phyloP scores from a whole-genome alignment of 1,140 invertebrate genomes.

The Sinonovacula constricta region DNA sequence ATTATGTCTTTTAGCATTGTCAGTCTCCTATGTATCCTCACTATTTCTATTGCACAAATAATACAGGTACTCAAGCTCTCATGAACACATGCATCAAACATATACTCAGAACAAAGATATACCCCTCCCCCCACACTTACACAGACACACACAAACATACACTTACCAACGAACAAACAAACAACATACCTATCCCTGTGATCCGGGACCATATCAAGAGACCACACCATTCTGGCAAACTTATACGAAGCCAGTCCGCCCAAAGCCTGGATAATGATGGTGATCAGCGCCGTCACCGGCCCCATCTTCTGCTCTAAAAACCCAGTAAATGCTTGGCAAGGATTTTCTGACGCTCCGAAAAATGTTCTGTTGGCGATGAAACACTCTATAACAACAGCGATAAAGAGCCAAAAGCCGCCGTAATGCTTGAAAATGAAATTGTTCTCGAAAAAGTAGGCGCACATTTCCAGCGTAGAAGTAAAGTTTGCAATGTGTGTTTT shows the following conservation, averaged over 20 bases:
- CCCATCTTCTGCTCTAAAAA: conserved; percentile 55
- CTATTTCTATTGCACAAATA: too few relatives aligned
- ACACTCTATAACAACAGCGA: conserved; percentile 66
- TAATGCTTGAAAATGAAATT: conserved; percentile 74
- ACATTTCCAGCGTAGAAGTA: conserved; percentile 70
- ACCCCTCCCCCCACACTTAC: too few relatives aligned
- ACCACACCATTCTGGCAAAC: conserved; percentile 70
- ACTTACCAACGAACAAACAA: too few relatives aligned
- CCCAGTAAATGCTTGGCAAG: conserved; percentile 64
- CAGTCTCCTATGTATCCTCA: too few relatives aligned
- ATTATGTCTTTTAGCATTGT: too few relatives aligned
- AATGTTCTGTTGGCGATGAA: conserved; percentile 69
- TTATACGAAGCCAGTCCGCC: conserved; percentile 71
- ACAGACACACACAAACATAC: too few relatives aligned
- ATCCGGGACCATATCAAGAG: conserved; percentile 71
- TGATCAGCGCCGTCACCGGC: conserved; percentile 50
- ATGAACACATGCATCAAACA: too few relatives aligned
- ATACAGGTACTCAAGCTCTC: too few relatives aligned
- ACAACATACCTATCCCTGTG: conserved; percentile 63
- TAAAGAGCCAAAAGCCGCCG: conserved; percentile 67
- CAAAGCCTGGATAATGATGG: conserved; percentile 63
- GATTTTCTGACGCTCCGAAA: conserved; percentile 69
- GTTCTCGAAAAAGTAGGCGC: conserved; percentile 75
- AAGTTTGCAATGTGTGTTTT: conserved; percentile 64
- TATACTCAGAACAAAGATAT: too few relatives aligned